Conservation (phyloP, 2,888 invertebrate species). For the Tiliacea aurago region DNA sequence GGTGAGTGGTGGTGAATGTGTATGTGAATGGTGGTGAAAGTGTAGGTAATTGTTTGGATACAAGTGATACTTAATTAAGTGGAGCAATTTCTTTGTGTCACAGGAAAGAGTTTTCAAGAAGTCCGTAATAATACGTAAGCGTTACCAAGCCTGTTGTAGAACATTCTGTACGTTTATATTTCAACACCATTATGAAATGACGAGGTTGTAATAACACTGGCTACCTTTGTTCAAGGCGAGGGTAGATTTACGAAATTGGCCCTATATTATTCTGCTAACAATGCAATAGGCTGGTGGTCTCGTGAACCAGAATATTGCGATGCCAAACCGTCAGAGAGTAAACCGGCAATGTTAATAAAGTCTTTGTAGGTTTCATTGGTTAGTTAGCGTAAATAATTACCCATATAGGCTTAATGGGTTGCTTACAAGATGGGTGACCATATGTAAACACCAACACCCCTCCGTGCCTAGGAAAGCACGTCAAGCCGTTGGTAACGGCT, state of each 20-base stretch:
- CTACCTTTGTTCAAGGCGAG: conserved; percentile 30
- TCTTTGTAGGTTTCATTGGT: background rate
- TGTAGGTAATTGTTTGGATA: too few relatives aligned
- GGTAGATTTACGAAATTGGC: conserved; percentile 17
- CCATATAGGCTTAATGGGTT: background rate
- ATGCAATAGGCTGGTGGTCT: conserved; percentile 15
- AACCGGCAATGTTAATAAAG: background rate
- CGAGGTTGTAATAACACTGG: conserved; percentile 18
- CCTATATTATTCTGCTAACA: conserved; percentile 26
- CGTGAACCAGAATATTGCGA: conserved; percentile 16
- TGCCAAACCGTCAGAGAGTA: conserved; percentile 12
- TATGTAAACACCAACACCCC: too few relatives aligned
- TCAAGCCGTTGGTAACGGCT: too few relatives aligned
- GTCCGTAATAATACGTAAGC: background rate
- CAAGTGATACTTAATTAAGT: too few relatives aligned
- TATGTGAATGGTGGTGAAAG: too few relatives aligned
- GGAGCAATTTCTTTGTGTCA: too few relatives aligned
- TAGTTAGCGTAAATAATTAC: background rate
- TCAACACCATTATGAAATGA: conserved; percentile 18
- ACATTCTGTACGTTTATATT: background rate
- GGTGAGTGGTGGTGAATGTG: too few relatives aligned
- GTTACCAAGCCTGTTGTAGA: background rate
- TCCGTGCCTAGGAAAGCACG: too few relatives aligned
- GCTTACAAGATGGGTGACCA: too few relatives aligned
- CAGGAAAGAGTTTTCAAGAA: too few relatives aligned